These are phyloP conservation scores for Trachymyrmex septentrionalis DNA, from an alignment of 1,140 invertebrate genomes.

Conservation along the genomic window DNA sequence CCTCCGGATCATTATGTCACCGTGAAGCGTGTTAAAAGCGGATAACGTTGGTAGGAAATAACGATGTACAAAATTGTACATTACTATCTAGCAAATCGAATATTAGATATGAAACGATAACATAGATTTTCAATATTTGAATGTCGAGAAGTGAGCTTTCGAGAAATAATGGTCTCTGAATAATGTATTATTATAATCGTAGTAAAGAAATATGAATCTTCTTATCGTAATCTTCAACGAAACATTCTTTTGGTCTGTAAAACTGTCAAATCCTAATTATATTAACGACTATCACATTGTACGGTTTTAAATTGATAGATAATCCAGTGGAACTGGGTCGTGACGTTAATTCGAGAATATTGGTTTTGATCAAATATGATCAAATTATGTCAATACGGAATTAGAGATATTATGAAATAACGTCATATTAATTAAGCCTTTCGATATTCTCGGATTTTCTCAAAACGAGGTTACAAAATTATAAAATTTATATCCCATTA, in stretches of 20 bases:
- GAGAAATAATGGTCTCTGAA: not conserved
- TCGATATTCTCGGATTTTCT: slow-evolving; percentile 8
- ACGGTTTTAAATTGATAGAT: not conserved
- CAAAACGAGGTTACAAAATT: not conserved
- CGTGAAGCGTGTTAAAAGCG: not conserved
- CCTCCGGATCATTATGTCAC: slow-evolving; percentile 45
- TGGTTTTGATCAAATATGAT: not conserved
- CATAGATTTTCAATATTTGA: slow-evolving; percentile 6
- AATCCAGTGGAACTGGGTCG: not conserved
- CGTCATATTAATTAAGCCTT: slow-evolving; percentile 27
- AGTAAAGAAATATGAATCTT: not conserved
- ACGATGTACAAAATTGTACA: not conserved
- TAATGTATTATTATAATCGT: slow-evolving; percentile 33
- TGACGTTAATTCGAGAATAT: slow-evolving; percentile 35
- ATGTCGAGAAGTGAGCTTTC: not conserved
- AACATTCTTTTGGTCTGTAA: not conserved
- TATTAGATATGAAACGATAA: slow-evolving; percentile 22
- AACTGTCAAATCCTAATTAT: slow-evolving; percentile 22
- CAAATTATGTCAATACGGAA: slow-evolving; percentile 5
- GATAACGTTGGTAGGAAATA: slow-evolving; percentile 1
- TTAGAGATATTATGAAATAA: slow-evolving; percentile 12
- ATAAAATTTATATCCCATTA: not conserved
- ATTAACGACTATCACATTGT: not conserved
- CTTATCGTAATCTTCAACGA: not conserved
- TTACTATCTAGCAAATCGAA: not conserved